Evolutionary conservation across 2,113 vertebrate species (phyloP), one percentile per base, ranked within the genome.

Genomic region (Oncorhynchus keta): DNA sequence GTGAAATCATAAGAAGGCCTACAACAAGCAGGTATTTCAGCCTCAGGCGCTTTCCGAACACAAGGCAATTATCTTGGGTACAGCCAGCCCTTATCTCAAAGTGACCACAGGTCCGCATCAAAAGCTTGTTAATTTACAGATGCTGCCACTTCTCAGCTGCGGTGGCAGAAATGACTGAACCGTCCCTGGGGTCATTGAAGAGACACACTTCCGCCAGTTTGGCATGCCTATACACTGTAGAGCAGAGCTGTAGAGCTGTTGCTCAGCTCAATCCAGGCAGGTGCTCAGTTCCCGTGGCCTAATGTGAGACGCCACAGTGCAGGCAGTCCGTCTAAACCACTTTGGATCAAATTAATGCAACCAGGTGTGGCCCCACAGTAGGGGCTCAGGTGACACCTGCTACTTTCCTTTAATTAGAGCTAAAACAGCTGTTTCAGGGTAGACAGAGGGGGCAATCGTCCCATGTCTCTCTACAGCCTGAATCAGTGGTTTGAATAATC

Each of bases 1-100:
- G 91, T 95, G 92, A 95, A 96, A 93, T 90, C 89, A 91, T 89
- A 86, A 88, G 78, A 89, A 87, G 87, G 82, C 88, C 83, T 85
- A 87, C 85, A 91, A 91, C 86, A 90, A 92, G 88, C 90, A 81
- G 88, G 88, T 73, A 84, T 89, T 87, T 87, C 85, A 76, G 91
- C 89, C 86, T 81, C 68, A n/a, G n/a, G n/a, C n/a, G 81, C 76
- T 69, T 89, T 86, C 74, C 48, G 57, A 67, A 57, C 80, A 81
- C 82, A 1, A 78, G 82, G 82, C 86, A 88, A 87, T 89, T 84
- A 90, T 88, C 89, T 73, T 32, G 70, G 77, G 84, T 76, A 62
- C 81, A 74, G 66, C 74, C 39, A 12, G 81, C 77, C 79, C 70
- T 71, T 55, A 49, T 79, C 82, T 79, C 65, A 9, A 68, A 45